Evolutionary conservation across 1,140 invertebrate genomes (phyloP), one percentile per base, ranked within the genome.

Genomic region (Drosophila lacertosa): DNA sequence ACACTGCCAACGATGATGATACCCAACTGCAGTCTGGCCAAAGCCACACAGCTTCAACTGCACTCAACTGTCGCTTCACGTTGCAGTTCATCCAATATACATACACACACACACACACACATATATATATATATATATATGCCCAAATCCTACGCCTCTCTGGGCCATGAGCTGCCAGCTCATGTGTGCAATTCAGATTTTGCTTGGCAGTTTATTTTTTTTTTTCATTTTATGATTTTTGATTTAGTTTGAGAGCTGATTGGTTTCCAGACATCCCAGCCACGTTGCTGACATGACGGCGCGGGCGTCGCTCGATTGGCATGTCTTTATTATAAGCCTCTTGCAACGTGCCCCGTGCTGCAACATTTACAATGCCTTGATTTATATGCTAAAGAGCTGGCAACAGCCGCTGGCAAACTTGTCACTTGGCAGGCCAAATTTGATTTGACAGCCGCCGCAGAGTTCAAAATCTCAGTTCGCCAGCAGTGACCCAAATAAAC

Each of bases 201-300:
- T 64, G 42, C 18, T 51, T 58, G 48, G 33, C 63, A 58, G n/a
- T n/a, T n/a, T n/a, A n/a, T n/a, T n/a, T n/a, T n/a, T 58, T 39
- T 39, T 26, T 39, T 22, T 39, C 39, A n/a, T n/a, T n/a, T 80
- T 84, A 84, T 84, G 77, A 84, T 86, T 84, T 84, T 77, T 86
- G 82, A 86, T 86, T 86, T 88, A 88, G 74, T 86, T 86, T 88
- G 82, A 78, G 70, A 79, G 79, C 73, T 86, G 82, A 86, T 86
- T 86, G 82, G 82, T 88, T 86, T 77, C 18, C 68, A 64, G 59
- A 48, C 29, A 35, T 69, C 32, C 37, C 74, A 70, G 77, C 69
- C 59, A 68, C 53, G 51, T 67, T 50, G 37, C 77, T 82, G 81
- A 88, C 82, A 82, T 72, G 66, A 47, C 11, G 83, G 83, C 82